Evolutionary conservation across 2,113 vertebrate species (phyloP).

Genomic region (Mohoua ochrocephala): DNA sequence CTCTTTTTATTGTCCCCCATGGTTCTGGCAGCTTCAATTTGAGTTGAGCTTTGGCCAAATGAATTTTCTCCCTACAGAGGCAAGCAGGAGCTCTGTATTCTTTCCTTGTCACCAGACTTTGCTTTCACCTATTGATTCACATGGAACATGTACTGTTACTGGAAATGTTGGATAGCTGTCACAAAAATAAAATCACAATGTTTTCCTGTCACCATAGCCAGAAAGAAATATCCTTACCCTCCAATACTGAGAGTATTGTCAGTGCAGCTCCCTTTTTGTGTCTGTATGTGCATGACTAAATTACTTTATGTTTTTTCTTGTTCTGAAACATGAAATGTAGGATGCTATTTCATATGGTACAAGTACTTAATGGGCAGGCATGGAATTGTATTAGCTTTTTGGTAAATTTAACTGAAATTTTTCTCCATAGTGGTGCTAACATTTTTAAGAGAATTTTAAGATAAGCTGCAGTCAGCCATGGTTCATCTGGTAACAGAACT

Average conservation of each 20-base stretch:
- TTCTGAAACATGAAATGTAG: not conserved
- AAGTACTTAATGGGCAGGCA: not conserved
- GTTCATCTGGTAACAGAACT: not conserved
- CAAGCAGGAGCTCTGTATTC: not conserved
- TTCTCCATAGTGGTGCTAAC: not conserved
- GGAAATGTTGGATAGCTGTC: not conserved
- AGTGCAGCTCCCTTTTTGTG: not conserved
- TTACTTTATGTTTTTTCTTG: not conserved
- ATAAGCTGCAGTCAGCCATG: not conserved
- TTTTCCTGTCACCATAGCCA: not conserved
- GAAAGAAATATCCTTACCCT: not conserved
- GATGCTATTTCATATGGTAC: not conserved
- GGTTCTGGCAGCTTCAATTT: not conserved
- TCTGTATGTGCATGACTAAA: not conserved
- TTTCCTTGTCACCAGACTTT: not conserved
- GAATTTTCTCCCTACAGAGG: not conserved
- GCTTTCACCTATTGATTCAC: not conserved
- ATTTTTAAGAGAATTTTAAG: not conserved
- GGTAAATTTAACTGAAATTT: not conserved
- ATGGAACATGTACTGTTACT: not conserved
- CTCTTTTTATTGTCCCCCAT: not conserved
- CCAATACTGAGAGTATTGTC: not conserved
- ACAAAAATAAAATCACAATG: not conserved
- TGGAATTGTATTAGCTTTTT: not conserved
- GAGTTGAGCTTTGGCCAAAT: not conserved